Evolutionary conservation across 2,113 vertebrate species (phyloP).

Genomic region (Catagonus wagneri): DNA sequence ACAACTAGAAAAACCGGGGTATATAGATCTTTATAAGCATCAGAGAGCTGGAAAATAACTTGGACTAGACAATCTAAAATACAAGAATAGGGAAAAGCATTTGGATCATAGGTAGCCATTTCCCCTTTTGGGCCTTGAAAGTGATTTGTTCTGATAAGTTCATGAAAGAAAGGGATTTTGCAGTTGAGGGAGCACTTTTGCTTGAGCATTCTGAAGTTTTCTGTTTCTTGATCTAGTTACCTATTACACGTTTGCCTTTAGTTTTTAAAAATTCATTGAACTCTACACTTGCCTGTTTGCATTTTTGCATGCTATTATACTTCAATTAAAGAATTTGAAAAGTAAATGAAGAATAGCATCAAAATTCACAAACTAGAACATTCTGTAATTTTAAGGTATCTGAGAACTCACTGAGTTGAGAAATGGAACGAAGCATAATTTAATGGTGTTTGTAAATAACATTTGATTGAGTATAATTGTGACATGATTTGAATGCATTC

Average conservation of each 20-base stretch:
- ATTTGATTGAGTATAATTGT: slow-evolving; percentile 70
- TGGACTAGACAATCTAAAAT: not conserved
- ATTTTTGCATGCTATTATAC: slow-evolving; percentile 1
- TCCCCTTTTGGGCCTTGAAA: not conserved
- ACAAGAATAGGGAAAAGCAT: not conserved
- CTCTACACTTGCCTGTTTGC: not conserved
- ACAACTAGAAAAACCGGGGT: not conserved
- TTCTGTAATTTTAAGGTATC: slow-evolving; percentile 66
- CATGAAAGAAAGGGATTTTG: not conserved
- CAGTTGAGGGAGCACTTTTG: not conserved
- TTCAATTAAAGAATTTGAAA: slow-evolving; percentile 36
- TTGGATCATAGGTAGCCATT: not conserved
- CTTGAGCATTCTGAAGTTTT: not conserved
- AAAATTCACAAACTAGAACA: slow-evolving; percentile 54
- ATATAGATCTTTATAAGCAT: not conserved
- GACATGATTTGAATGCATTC: slow-evolving; percentile 70
- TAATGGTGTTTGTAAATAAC: slow-evolving; percentile 73
- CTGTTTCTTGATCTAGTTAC: not conserved
- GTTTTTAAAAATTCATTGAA: slow-evolving; percentile 36
- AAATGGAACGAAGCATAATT: slow-evolving; percentile 52
- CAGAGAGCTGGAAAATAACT: slow-evolving; percentile 32
- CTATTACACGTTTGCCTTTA: not conserved
- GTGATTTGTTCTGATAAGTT: not conserved
- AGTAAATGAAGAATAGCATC: slow-evolving; percentile 53
- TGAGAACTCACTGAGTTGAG: slow-evolving; percentile 32